Evolutionary conservation across 2,113 vertebrate species (phyloP).

Genomic region (Coptodon rendalli): DNA sequence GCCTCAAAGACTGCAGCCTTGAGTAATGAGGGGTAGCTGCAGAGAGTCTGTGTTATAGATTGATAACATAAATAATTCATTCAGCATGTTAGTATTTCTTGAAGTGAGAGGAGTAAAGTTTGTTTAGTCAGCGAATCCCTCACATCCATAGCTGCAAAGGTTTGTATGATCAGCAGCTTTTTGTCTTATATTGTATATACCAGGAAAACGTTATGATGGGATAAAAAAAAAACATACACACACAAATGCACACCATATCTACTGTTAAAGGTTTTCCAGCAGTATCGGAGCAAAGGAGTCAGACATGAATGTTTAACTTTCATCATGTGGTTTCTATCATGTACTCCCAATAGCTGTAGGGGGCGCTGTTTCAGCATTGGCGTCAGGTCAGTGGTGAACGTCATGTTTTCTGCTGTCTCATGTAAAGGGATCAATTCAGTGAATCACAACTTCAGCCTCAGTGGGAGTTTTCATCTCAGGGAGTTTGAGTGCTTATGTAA

Average conservation of each 20-base stretch:
- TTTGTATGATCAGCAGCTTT: background rate
- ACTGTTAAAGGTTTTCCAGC: background rate
- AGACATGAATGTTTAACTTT: background rate
- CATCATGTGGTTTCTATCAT: background rate
- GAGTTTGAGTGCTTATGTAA: background rate
- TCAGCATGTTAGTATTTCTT: background rate
- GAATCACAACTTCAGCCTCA: background rate
- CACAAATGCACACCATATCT: background rate
- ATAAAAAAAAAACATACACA: background rate
- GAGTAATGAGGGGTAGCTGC: background rate
- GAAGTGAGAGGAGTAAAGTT: background rate
- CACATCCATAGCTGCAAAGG: background rate
- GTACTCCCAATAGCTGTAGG: background rate
- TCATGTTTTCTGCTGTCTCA: background rate
- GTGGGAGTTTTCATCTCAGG: slow-evolving; percentile 25
- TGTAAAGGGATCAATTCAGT: background rate
- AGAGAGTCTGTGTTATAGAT: background rate
- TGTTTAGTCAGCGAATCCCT: background rate
- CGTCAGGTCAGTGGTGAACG: background rate
- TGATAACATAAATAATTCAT: background rate
- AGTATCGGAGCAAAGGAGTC: background rate
- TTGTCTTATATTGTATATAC: background rate
- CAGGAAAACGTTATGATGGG: background rate
- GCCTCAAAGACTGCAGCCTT: background rate
- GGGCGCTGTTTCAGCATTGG: background rate